Percentiles rank a stretch among this genome's conserved stretches.
Evolutionary conservation across 2,888 invertebrate genomes (phyloP).

Genomic region (Melinopterus prodromus): DNA sequence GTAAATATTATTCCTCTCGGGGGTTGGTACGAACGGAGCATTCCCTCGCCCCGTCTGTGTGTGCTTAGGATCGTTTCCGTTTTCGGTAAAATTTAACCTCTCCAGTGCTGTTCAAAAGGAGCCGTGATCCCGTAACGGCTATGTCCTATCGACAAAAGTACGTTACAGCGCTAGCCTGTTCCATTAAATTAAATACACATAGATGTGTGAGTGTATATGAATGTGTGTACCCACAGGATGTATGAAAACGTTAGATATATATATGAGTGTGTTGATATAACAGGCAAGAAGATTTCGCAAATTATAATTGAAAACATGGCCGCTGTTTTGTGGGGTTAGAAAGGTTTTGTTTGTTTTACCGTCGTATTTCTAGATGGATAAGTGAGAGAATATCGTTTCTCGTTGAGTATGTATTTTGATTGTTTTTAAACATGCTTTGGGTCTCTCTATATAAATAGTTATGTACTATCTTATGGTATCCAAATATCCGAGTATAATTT

Average conservation of each 20-base stretch:
- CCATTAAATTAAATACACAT: neutral
- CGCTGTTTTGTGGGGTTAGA: too few relatives aligned
- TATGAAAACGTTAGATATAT: neutral
- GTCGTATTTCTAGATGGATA: too few relatives aligned
- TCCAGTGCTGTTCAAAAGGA: neutral
- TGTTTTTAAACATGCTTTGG: too few relatives aligned
- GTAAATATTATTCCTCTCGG: neutral
- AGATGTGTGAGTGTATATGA: neutral
- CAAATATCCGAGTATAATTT: too few relatives aligned
- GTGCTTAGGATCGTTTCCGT: constrained; percentile 4
- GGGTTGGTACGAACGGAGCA: neutral
- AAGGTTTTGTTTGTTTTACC: too few relatives aligned
- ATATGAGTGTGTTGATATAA: neutral
- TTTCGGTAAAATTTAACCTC: neutral
- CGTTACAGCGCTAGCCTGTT: neutral
- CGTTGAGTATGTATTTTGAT: too few relatives aligned
- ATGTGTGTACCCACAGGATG: neutral
- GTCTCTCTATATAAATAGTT: too few relatives aligned
- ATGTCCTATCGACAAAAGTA: neutral
- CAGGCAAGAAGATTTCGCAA: too few relatives aligned
- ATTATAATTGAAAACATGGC: too few relatives aligned
- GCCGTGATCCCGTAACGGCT: neutral
- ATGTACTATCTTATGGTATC: too few relatives aligned
- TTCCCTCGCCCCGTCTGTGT: neutral
- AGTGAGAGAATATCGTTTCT: too few relatives aligned